Evolutionary conservation across 1,140 invertebrate species (phyloP), one percentile per base, ranked within the genome.

Genomic region (Calephelis nemesis): DNA sequence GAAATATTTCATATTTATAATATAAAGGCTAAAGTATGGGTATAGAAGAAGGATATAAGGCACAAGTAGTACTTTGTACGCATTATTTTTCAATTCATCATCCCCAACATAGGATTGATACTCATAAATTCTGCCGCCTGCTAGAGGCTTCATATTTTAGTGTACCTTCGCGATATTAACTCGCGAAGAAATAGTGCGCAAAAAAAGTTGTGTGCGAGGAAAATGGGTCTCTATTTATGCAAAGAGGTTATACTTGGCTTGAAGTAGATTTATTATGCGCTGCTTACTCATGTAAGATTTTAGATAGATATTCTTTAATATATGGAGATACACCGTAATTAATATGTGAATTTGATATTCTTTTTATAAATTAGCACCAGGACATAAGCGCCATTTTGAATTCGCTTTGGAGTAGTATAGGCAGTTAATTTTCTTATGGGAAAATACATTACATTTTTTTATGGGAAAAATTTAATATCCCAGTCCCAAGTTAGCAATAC

Each of bases 31-130:
- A 19, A 19, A 19, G 19, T 19, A 19, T 19, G 19, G 30, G 30
- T 30, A 30, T 30, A 4, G 30, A 30, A 30, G 30, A 3, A 30
- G 30, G 30, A 30, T 30, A 30, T 30, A 30, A 30, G 30, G 30
- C 30, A 30, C 30, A 30, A 30, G 3, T 30, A 0, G 30, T 30
- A 30, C 30, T 45, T 71, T 69, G 65, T 65, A 62, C 70, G 52
- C 70, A 72, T 74, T 74, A 74, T 64, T 74, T 74, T 74, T 62
- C 70, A 74, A 74, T 74, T 74, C 68, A 74, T 72, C 73, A 74
- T 72, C 65, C 67, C 73, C 12, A 54, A 50, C 47, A 47, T 48
- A 62, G 73, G 60, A 72, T 74, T 74, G 70, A 72, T 72, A 72
- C 62, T 54, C 70, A 69, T 74, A 74, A 74, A 74, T 72, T 71